Evolutionary conservation across 2,113 vertebrate genomes (phyloP).

Genomic region (Cygnus buccinator): DNA sequence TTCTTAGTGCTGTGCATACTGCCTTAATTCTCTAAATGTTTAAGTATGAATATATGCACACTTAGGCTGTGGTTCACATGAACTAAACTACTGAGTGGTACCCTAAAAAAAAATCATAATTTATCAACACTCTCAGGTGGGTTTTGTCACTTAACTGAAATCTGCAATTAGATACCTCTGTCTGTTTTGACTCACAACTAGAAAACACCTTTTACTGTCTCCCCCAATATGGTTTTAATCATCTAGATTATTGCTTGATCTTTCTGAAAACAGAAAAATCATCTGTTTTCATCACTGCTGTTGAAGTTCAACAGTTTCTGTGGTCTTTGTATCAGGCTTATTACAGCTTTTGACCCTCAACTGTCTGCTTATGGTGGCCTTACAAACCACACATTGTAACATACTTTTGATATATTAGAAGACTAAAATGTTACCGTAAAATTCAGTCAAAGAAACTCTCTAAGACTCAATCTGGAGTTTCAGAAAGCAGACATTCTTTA

Average conservation of each 20-base stretch:
- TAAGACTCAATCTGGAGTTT: too few relatives aligned
- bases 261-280: neutral
- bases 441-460: too few relatives aligned
- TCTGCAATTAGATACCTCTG: neutral
- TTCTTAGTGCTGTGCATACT: neutral
- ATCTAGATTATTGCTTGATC: neutral
- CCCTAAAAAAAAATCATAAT: neutral
- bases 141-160: neutral
- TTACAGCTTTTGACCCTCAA: neutral
- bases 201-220: neutral
- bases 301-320: neutral
- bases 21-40: neutral
- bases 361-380: neutral
- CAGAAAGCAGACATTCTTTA: too few relatives aligned
- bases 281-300: neutral
- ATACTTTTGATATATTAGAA: neutral
- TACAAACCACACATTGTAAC: neutral
- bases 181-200: neutral
- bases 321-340: neutral
- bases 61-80: neutral
- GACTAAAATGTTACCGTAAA: too few relatives aligned
- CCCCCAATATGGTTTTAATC: neutral
- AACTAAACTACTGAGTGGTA: neutral
- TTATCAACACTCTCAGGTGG: neutral
- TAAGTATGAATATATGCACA: neutral